Conservation (phyloP, 2,888 invertebrate genomes). For the Phanerotoma sp. region DNA sequence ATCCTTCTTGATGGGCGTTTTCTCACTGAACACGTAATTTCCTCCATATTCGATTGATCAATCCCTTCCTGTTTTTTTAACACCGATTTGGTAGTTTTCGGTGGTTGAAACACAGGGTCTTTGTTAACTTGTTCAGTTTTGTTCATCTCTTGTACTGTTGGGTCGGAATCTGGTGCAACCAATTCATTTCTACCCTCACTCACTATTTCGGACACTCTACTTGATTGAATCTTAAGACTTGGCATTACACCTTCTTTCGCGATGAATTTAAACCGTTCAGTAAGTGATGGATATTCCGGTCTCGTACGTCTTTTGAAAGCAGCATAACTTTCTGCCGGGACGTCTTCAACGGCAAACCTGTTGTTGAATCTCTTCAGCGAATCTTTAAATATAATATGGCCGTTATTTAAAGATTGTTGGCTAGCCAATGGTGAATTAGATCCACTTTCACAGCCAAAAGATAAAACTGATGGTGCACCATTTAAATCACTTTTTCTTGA, state of each 20-base stretch:
- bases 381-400: constrained; percentile 35
- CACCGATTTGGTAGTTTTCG: constrained; percentile 40
- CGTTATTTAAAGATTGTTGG: constrained; percentile 26
- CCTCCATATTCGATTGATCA: constrained; percentile 46
- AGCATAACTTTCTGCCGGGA: constrained; percentile 49
- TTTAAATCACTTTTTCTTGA: constrained; percentile 34
- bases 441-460: constrained; percentile 35
- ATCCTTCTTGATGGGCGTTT: constrained; percentile 43
- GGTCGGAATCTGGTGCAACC: not conserved
- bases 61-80: constrained; percentile 49
- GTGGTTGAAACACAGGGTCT: not conserved
- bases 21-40: constrained; percentile 38
- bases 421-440: constrained; percentile 31
- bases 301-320: constrained; percentile 48
- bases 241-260: constrained; percentile 12
- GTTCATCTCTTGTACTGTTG: not conserved
- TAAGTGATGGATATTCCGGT: constrained; percentile 12
- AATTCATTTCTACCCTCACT: constrained; percentile 3
- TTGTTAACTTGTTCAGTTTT: not conserved
- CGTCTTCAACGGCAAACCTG: constrained; percentile 46
- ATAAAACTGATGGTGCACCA: constrained; percentile 33
- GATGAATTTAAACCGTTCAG: constrained; percentile 6
- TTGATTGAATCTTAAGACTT: constrained; percentile 14
- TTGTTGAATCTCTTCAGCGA: constrained; percentile 48
- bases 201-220: constrained; percentile 16